Evolutionary conservation across 2,888 invertebrate genomes (phyloP).

Genomic region (Kuschelorhynchus macadamiae): DNA sequence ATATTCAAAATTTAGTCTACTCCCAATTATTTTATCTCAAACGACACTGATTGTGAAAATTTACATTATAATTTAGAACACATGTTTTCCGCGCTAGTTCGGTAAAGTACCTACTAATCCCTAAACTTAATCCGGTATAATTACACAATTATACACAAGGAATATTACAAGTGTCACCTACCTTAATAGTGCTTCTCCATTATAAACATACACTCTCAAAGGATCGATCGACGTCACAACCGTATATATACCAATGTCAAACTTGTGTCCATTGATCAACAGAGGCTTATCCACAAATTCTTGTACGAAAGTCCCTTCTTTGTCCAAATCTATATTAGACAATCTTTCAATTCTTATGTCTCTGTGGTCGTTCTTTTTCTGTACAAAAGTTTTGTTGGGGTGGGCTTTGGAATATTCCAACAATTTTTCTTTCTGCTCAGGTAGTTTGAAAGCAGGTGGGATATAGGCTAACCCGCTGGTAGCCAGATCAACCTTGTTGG

Average conservation of each 20-base stretch:
- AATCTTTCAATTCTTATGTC: conserved; percentile 83
- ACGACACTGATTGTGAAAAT: no score
- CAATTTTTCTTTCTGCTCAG: conserved; percentile 80
- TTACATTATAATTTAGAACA: no score
- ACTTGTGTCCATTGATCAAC: conserved; percentile 93
- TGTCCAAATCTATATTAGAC: conserved; percentile 80
- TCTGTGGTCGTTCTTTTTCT: conserved; percentile 93
- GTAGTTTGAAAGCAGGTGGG: conserved; percentile 91
- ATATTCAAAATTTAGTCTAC: no score
- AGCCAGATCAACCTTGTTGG: conserved; percentile 92
- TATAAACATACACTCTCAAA: conserved; percentile 88
- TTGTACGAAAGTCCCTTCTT: conserved; percentile 87
- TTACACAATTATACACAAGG: no score
- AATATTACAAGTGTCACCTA: conserved; percentile 63
- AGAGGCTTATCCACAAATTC: conserved; percentile 91
- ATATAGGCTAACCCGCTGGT: conserved; percentile 84
- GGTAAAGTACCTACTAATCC: no score
- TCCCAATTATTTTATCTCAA: no score
- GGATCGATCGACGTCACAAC: conserved; percentile 93
- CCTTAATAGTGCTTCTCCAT: conserved; percentile 88
- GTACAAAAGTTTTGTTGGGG: conserved; percentile 84
- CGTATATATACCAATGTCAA: conserved; percentile 96
- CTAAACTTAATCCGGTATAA: no score
- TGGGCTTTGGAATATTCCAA: conserved; percentile 77
- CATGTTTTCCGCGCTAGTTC: no score